These are phyloP conservation scores for Epinotia demarniana DNA, from an alignment of 2,888 invertebrate genomes.

Conservation along the genomic window DNA sequence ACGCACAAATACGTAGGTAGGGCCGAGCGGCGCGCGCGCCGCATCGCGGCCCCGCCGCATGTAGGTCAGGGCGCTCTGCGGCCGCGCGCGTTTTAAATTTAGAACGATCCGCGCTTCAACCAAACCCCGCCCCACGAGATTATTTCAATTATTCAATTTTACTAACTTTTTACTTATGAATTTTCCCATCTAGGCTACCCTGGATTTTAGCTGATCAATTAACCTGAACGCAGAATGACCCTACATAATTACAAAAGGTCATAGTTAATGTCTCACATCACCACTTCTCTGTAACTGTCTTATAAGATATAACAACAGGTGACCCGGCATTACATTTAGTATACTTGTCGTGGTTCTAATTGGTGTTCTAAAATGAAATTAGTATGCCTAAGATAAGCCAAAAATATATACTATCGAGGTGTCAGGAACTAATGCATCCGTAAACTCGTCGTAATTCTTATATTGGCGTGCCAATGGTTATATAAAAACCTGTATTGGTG, in stretches of 20 bases:
- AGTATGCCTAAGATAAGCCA: background rate
- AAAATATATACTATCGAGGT: background rate
- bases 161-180: constrained; percentile 57
- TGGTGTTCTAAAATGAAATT: background rate
- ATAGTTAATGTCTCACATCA: background rate
- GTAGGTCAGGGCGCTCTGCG: constrained; percentile 84
- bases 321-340: background rate
- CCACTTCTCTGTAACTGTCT: background rate
- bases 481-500: too few relatives aligned
- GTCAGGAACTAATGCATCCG: background rate
- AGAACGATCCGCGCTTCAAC: constrained; percentile 82
- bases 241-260: background rate
- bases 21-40: constrained; percentile 74
- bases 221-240: background rate
- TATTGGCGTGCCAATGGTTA: background rate
- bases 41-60: constrained; percentile 84
- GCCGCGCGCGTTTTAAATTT: constrained; percentile 84
- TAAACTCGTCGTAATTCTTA: background rate
- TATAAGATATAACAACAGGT: background rate
- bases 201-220: background rate
- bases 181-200: constrained; percentile 52
- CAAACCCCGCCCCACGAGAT: constrained; percentile 78
- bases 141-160: constrained; percentile 72
- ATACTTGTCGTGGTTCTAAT: too few relatives aligned
- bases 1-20: constrained; percentile 58